Conservation (phyloP, 1,140 invertebrate species). For the Oncopodura yosiiana region DNA sequence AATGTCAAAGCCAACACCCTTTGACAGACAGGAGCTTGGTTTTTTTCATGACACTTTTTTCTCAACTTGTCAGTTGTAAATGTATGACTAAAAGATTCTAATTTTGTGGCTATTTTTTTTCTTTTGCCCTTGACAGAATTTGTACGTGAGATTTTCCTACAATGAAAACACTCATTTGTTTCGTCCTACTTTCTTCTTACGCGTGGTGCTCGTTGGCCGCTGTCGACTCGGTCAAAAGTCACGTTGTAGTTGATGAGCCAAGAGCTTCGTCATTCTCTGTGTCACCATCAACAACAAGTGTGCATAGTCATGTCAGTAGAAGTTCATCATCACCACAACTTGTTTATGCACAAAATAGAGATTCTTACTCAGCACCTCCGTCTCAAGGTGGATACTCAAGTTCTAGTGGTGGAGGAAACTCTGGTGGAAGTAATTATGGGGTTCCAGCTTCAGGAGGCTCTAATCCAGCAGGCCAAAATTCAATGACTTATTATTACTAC, state of each 20-base stretch:
- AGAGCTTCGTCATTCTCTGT: slow-evolving; percentile 2
- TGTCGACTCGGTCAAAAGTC: background rate
- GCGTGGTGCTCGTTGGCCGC: background rate
- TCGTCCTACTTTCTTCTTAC: background rate
- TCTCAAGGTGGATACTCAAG: slow-evolving; percentile 10
- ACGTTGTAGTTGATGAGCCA: slow-evolving; percentile 4
- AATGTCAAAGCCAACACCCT: too few species aligned
- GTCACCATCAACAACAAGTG: background rate
- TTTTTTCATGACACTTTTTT: slow-evolving; percentile 71
- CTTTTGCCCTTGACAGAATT: too few species aligned
- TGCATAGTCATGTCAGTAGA: background rate
- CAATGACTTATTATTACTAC: slow-evolving; percentile 35
- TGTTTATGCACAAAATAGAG: slow-evolving; percentile 29
- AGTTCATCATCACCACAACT: slow-evolving; percentile 11
- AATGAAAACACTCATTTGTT: background rate
- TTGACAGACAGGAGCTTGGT: too few species aligned
- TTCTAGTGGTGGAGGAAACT: background rate
- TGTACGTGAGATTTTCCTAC: too few species aligned
- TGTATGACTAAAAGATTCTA: background rate
- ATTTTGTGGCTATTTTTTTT: background rate
- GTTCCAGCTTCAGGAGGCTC: slow-evolving; percentile 12
- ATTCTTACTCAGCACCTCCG: slow-evolving; percentile 22
- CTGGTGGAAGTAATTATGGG: slow-evolving; percentile 8
- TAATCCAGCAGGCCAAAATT: slow-evolving; percentile 11
- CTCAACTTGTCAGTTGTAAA: too few species aligned